Evolutionary conservation across 2,888 invertebrate genomes (phyloP), one percentile per base, ranked within the genome.

Genomic region (Tipula vernalis): DNA sequence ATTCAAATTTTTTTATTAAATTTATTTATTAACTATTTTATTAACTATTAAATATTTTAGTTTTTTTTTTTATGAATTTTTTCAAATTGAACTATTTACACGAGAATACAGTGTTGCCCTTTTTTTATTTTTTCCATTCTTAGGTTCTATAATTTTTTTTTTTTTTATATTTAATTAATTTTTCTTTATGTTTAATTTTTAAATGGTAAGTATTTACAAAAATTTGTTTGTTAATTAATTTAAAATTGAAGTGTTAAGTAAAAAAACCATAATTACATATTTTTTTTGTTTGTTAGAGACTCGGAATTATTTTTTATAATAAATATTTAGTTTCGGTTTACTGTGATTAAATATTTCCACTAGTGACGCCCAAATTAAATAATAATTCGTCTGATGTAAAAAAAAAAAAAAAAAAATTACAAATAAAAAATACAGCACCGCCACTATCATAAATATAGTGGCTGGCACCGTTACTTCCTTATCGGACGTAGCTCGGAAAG

Each of bases 41-140:
- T 71, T 71, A 71, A 71, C 71, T 84, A 84, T 84, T 39, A 84
- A 39, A 39, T 39, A 39, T 84, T 84, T 84, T 84, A 12, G 36
- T 84, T 84, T 39, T 36, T 83, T 36, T 83, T 44, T 12, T 36
- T 83, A 36, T 36, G 5, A 71, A 28, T 71, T 71, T 83, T n/a
- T 84, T 84, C 15, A 71, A 71, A 51, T 15, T 51, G 51, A 51
- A 84, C 84, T 84, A 84, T 84, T 84, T 84, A 84, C 84, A 84
- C 84, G 41, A 84, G 41, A 84, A 39, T 84, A 39, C 84, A 84
- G n/a, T 84, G 13, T 84, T 84, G 36, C 0, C 39, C 39, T 39
- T 39, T 39, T 5, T 39, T 39, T 39, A 36, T n/a, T 36, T 83
- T 36, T 28, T 28, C 28, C 28, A 36, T n/a, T 84, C 41, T 84